phyloP scores from a whole-genome alignment of 2,888 invertebrate genomes.

The Dascillus cervinus region DNA sequence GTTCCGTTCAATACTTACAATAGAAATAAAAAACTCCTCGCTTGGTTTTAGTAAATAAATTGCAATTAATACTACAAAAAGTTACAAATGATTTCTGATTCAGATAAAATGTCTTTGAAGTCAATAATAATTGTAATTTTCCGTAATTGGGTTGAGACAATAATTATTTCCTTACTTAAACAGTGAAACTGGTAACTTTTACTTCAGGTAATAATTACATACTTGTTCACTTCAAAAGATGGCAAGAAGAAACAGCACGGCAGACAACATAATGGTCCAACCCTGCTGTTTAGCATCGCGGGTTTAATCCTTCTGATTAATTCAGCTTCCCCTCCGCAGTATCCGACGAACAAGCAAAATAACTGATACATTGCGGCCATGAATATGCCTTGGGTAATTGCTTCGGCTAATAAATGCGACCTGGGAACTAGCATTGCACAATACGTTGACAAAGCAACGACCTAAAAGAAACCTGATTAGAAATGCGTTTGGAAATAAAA shows the following conservation, averaged over 20 bases:
- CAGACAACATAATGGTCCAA: constrained; percentile 68
- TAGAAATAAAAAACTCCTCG: too few relatives aligned
- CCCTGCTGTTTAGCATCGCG: constrained; percentile 51
- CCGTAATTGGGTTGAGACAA: too few relatives aligned
- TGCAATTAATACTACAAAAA: constrained; percentile 1
- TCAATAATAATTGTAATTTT: too few relatives aligned
- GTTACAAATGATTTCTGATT: too few relatives aligned
- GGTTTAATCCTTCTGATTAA: constrained; percentile 52
- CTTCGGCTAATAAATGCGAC: constrained; percentile 60
- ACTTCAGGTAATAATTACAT: too few relatives aligned
- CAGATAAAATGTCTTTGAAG: too few relatives aligned
- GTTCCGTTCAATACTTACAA: too few relatives aligned
- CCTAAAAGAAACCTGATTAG: constrained; percentile 38
- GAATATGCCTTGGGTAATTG: constrained; percentile 59
- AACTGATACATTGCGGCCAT: constrained; percentile 64
- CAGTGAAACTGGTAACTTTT: too few relatives aligned
- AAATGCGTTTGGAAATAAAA: background rate
- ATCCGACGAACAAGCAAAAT: constrained; percentile 58
- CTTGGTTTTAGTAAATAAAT: too few relatives aligned
- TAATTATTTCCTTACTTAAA: too few relatives aligned
- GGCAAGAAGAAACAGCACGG: constrained; percentile 58
- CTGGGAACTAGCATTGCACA: constrained; percentile 54
- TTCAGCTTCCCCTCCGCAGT: constrained; percentile 55
- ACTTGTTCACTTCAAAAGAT: constrained; percentile 50
- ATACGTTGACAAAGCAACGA: constrained; percentile 51